Evolutionary conservation across 2,113 vertebrate species (phyloP), one percentile per base, ranked within the genome.

Genomic region (Myocastor coypus): DNA sequence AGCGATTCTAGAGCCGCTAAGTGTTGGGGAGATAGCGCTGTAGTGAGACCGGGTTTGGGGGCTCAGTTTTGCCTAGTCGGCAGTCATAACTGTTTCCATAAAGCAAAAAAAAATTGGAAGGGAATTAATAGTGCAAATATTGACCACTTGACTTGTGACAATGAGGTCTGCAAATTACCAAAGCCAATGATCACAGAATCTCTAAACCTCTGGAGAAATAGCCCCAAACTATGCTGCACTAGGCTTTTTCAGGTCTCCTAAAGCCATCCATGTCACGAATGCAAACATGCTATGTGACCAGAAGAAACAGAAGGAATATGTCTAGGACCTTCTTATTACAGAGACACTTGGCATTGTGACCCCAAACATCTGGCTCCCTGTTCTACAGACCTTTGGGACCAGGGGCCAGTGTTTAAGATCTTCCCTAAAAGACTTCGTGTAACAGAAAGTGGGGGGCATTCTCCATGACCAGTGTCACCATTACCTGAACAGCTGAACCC

Each of bases 211-310:
- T 61, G n/a, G 37, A 89, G 66, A 63, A 28, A 17, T 2, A 8
- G 24, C 42, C 64, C 4, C 0, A 34, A 30, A 2, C 30, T 28
- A 6, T 42, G 20, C 46, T 40, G 0, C 59, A 3, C 4, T 19
- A 19, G 85, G 61, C 77, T 85, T 3, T 37, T 37, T 7, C 20
- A 0, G 3, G 28, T 26, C 34, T 69, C 61, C 81, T 69, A 37
- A 64, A 80, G 83, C 50, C 5, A 7, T 7, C 7, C 22, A 4
- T 24, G 46, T n/a, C 24, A 83, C 14, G 14, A 34, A n/a, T 0
- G 3, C 66, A 40, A 5, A 37, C 11, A 1, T 16, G 16, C 52
- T 0, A 12, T 6, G 16, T 8, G 87, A 68, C 32, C 7, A 37
- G 52, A 69, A 61, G 68, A 63, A 30, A 20, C 12, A 10, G 12